These are phyloP conservation scores for Turdus rufiventris DNA, from an alignment of 2,113 vertebrate genomes.

Conservation along the genomic window DNA sequence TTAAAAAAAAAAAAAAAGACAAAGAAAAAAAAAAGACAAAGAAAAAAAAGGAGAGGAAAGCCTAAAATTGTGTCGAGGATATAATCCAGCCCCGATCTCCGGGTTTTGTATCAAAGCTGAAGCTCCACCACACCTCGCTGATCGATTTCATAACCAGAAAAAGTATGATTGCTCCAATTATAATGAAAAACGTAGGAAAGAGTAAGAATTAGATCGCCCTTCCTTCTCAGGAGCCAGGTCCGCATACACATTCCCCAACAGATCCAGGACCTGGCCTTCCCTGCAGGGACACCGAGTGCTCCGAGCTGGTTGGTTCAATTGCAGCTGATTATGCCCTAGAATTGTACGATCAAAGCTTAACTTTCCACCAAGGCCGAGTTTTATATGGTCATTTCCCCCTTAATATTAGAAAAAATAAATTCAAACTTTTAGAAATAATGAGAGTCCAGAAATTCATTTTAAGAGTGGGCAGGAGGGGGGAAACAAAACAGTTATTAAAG, in stretches of 20 bases:
- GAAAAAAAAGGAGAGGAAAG: rapidly evolving
- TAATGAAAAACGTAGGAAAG: not conserved
- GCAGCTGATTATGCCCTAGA: not conserved
- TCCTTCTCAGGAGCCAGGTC: not conserved
- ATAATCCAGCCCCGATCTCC: not conserved
- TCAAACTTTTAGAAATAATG: not conserved
- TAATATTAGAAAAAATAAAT: not conserved
- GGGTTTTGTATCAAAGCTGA: not conserved
- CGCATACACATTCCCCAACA: not conserved
- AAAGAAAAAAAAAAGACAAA: too few species aligned
- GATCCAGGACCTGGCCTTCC: not conserved
- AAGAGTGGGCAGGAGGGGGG: not conserved
- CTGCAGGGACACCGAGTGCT: not conserved
- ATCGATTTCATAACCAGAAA: not conserved
- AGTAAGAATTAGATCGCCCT: not conserved
- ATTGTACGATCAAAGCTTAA: not conserved
- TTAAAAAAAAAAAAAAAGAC: not conserved
- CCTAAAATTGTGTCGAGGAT: not conserved
- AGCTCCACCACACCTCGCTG: not conserved
- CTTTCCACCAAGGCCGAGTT: not conserved
- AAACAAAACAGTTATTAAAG: not conserved
- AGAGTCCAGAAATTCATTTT: not conserved
- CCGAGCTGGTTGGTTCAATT: not conserved
- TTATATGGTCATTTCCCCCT: not conserved
- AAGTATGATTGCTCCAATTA: not conserved